Evolutionary conservation across 37 sponge, comb jelly and placozoan genomes (phyloP).

Genomic region (Amphimedon queenslandica): DNA sequence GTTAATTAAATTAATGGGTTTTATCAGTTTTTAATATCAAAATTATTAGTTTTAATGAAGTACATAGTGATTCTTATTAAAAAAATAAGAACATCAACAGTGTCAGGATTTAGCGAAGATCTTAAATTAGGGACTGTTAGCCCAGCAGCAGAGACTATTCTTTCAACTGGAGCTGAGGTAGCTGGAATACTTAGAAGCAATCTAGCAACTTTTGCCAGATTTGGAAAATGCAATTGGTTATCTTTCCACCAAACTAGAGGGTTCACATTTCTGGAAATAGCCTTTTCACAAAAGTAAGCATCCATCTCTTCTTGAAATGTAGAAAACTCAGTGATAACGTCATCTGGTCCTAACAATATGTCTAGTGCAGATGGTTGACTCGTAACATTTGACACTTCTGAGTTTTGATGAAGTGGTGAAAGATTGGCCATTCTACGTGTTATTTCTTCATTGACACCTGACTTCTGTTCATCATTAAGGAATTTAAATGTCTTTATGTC

Average conservation of each 20-base stretch:
- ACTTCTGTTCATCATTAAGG: too few relatives aligned
- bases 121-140: background rate
- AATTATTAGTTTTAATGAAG: too few relatives aligned
- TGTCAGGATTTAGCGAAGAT: too few relatives aligned
- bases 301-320: conserved; percentile 8
- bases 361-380: conserved; percentile 2
- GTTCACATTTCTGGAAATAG: background rate
- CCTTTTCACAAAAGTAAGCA: conserved; percentile 4
- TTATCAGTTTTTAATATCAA: too few relatives aligned
- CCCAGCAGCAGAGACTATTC: conserved; percentile 3
- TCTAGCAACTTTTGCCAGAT: conserved; percentile 10
- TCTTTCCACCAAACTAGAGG: conserved; percentile 18
- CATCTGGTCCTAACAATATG: conserved; percentile 16
- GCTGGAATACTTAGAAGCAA: conserved; percentile 9
- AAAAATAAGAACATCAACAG: too few relatives aligned
- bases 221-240: background rate
- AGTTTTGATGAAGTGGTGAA: too few relatives aligned
- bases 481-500: conserved; percentile 46
- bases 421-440: too few relatives aligned
- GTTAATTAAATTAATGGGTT: too few relatives aligned
- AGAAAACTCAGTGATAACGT: background rate
- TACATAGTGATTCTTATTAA: too few relatives aligned
- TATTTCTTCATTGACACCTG: too few relatives aligned
- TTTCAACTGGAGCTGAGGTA: conserved; percentile 18
- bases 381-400: background rate